Percentiles rank a stretch among this genome's conserved stretches.
Evolutionary conservation across 2,888 invertebrate genomes (phyloP).

Genomic region (Sinhomidia bicolor): DNA sequence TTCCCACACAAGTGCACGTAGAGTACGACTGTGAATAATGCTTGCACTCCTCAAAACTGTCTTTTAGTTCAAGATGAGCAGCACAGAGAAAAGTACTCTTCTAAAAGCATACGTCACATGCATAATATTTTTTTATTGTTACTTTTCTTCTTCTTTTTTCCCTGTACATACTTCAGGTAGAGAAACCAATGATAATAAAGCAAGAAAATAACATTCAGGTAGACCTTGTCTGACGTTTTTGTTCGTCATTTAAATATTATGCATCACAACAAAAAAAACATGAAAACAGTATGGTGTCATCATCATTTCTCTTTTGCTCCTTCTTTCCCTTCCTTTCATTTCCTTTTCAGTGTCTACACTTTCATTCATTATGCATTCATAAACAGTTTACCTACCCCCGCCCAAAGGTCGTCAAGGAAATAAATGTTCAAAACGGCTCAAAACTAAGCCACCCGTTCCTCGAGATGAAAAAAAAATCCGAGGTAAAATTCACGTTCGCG

Average conservation of each 20-base stretch:
- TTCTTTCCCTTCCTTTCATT: neutral
- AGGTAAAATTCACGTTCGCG: too few relatives aligned
- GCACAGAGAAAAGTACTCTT: neutral
- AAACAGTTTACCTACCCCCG: too few relatives aligned
- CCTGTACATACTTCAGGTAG: too few relatives aligned
- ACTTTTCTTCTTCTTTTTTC: too few relatives aligned
- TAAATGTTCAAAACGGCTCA: too few relatives aligned
- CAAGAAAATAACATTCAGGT: neutral
- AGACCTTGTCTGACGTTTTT: neutral
- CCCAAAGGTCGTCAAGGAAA: too few relatives aligned
- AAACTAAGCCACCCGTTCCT: too few relatives aligned
- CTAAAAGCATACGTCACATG: neutral
- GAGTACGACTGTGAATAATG: neutral
- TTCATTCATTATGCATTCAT: slow-evolving; percentile 23
- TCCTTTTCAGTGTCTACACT: neutral
- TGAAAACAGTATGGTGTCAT: slow-evolving; percentile 45
- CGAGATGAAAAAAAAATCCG: too few relatives aligned
- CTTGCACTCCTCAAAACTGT: too few relatives aligned
- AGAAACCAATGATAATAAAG: neutral
- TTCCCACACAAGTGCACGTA: neutral
- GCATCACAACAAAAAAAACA: neutral
- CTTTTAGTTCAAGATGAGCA: neutral
- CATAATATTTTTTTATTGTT: neutral
- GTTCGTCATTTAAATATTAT: slow-evolving; percentile 6
- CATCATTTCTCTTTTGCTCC: neutral